Conservation (phyloP, 1,140 invertebrate species). For the Cyclina sinensis region DNA sequence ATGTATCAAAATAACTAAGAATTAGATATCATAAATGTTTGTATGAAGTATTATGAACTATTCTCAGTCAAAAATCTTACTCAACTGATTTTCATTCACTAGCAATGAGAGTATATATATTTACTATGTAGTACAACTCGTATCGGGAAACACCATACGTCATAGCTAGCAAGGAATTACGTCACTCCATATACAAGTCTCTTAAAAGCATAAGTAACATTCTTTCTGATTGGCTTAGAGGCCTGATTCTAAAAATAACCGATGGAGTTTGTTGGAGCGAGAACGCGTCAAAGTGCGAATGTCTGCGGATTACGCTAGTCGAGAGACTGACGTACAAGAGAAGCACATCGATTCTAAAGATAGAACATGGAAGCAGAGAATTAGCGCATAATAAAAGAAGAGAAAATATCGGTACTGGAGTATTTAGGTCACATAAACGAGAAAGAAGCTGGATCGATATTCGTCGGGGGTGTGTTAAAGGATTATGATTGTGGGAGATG, state of each 20-base stretch:
- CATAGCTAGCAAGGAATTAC: slow-evolving; percentile 36
- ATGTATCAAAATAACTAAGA: neutral
- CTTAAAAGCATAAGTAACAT: slow-evolving; percentile 36
- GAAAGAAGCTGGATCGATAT: slow-evolving; percentile 14
- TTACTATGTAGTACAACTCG: slow-evolving; percentile 50
- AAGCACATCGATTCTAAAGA: slow-evolving; percentile 18
- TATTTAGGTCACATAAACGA: slow-evolving; percentile 34
- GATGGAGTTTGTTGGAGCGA: slow-evolving; percentile 12
- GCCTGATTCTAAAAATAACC: slow-evolving; percentile 47
- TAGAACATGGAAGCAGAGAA: slow-evolving; percentile 36
- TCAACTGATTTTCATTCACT: slow-evolving; percentile 51
- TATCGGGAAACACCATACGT: slow-evolving; percentile 63
- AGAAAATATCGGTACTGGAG: slow-evolving; percentile 42
- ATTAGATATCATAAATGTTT: neutral
- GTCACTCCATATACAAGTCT: slow-evolving; percentile 47
- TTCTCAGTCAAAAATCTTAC: slow-evolving; percentile 43
- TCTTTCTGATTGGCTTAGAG: slow-evolving; percentile 17
- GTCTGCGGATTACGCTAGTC: slow-evolving; percentile 33
- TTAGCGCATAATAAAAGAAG: slow-evolving; percentile 31
- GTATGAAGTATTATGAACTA: neutral
- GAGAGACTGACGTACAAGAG: slow-evolving; percentile 32
- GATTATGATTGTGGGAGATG: neutral
- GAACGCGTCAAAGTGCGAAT: slow-evolving; percentile 35
- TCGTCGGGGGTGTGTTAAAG: slow-evolving; percentile 2
- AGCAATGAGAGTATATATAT: slow-evolving; percentile 34